Base-by-base conservation (phyloP, 2,797 vertebrate genomes). In the Lepus townsendii region DNA sequence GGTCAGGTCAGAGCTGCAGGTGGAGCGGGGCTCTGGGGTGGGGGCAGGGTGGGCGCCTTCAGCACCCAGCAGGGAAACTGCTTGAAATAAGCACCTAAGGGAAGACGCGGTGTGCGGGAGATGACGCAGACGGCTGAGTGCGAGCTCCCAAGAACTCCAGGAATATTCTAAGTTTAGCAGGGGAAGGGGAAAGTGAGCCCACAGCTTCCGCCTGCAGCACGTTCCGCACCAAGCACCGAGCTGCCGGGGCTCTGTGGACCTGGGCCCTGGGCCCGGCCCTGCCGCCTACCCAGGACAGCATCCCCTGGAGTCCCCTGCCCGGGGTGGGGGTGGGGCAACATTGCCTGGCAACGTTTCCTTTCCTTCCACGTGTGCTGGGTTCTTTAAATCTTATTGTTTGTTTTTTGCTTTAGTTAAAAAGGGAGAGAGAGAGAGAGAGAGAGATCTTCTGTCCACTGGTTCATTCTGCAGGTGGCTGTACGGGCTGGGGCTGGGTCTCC, bases 131-230 rank as follows among this genome's bases (percentile, higher is more conserved):
- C 27, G 10, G 6, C 72, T 19, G 27, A 72, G 89, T 11, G 79
- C 93, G 80, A 66, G 77, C 72, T 68, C 73, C 85, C 78, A 92
- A 90, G 79, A 93, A 82, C 89, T 94, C 83, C 47, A 89, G 93
- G 92, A 91, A 88, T 47, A 85, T 62, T 91, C 91, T 73, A 87
- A 82, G 80, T 84, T 89, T 72, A 26, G 89, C 73, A 57, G 72
- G 87, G 66, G 38, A 75, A 26, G 75, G 62, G 71, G 7, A 3
- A 50, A 54, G 3, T 6, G 52, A 7, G 11, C 90, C 62, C 60
- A 80, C 63, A 6, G 0, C 65, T 82, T 80, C 78, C 17, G 1
- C 68, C 35, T 2, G 42, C 6, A 32, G 35, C 35, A 7, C 1
- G 38, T 3, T 24, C 54, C 6, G 1, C 42, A n/a, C 16, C 14